Percentiles rank a stretch among this genome's conserved stretches.
These are phyloP conservation scores for Sternarchorhynchus goeldii DNA, from an alignment of 2,797 vertebrate genomes.

Conservation along the genomic window DNA sequence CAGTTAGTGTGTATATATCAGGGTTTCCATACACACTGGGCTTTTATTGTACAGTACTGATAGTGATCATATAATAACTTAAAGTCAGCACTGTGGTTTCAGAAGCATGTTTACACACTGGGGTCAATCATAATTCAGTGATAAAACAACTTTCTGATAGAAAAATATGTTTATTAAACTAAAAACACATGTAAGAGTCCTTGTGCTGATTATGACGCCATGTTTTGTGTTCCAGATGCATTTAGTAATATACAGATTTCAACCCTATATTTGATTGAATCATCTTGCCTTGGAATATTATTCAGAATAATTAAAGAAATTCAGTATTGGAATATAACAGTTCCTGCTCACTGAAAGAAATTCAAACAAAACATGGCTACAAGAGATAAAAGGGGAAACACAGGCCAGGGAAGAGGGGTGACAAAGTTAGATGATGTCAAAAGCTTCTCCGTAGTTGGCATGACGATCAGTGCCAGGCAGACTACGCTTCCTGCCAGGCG, in stretches of 20 bases:
- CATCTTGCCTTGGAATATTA: too few species aligned
- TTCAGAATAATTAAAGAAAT: constrained; percentile 1
- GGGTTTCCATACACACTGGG: too few species aligned
- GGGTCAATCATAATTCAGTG: constrained; percentile 26
- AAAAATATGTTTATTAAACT: constrained; percentile 94
- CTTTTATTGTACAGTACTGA: too few species aligned
- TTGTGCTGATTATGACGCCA: constrained; percentile 29
- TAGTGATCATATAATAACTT: too few species aligned
- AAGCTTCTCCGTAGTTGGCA: constrained; percentile 77
- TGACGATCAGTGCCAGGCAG: constrained; percentile 77
- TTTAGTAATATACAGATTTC: constrained; percentile 52
- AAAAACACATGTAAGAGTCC: constrained; percentile 74
- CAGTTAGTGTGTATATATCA: too few species aligned
- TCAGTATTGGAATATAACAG: constrained; percentile 10
- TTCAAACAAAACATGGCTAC: background rate
- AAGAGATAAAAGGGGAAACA: constrained; percentile 20
- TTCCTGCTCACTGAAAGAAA: constrained; percentile 68
- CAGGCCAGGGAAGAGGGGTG: background rate
- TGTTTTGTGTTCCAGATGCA: constrained; percentile 49
- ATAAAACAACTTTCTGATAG: constrained; percentile 78
- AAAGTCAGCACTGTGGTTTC: background rate
- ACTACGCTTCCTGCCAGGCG: constrained; percentile 88
- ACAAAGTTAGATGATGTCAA: constrained; percentile 75
- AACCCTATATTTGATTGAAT: too few species aligned
- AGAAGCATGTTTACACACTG: constrained; percentile 6